Conservation (phyloP, 2,888 invertebrate genomes). For the Sepiola atlantica region DNA sequence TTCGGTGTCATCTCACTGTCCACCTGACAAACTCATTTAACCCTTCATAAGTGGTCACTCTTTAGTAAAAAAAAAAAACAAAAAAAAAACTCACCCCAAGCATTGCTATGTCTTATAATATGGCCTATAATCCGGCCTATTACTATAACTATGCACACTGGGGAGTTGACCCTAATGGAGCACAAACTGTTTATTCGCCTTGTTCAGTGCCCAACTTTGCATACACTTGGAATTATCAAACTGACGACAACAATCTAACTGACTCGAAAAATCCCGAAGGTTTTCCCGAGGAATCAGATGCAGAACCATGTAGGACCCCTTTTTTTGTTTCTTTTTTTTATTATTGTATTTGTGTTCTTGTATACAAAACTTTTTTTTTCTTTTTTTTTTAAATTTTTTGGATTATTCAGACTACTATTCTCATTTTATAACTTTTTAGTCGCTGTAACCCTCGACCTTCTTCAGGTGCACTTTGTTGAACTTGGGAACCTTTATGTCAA, state of each 20-base stretch:
- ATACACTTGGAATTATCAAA: background rate
- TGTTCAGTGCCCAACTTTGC: background rate
- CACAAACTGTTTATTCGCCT: background rate
- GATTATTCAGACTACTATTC: background rate
- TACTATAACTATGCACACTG: background rate
- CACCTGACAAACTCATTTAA: too few species aligned
- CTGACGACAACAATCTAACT: background rate
- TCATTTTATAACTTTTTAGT: background rate
- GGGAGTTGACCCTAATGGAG: background rate
- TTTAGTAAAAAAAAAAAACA: too few species aligned
- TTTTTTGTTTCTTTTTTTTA: background rate
- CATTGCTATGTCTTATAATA: background rate
- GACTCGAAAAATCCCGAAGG: background rate
- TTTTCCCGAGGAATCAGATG: background rate
- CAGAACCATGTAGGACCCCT: background rate
- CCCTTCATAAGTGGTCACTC: too few species aligned
- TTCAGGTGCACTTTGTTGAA: background rate
- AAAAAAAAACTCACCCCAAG: too few species aligned
- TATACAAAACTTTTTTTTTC: background rate
- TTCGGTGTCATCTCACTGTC: too few species aligned
- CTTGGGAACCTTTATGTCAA: too few species aligned
- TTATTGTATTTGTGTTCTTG: background rate
- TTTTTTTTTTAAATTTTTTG: too few species aligned
- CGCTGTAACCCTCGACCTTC: background rate
- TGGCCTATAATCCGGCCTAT: background rate